Conservation (phyloP, 2,113 vertebrate species). For the Syngnathoides biaculeatus region DNA sequence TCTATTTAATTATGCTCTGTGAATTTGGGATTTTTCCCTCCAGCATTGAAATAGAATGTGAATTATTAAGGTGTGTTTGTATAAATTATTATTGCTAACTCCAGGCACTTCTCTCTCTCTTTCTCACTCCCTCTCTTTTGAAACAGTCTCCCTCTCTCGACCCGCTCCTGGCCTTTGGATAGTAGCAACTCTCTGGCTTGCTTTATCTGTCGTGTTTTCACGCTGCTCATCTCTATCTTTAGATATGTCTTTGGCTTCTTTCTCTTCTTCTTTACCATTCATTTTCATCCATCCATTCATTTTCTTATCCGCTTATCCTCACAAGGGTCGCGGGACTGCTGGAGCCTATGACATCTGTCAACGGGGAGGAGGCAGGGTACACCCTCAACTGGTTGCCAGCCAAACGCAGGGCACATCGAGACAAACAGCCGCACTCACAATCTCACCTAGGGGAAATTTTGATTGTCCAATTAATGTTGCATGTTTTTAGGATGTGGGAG, state of each 20-base stretch:
- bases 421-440: too few species aligned
- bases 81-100: conserved; percentile 86
- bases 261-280: conserved; percentile 32
- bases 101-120: conserved; percentile 76
- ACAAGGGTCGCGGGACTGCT: too few species aligned
- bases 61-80: conserved; percentile 86
- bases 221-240: conserved; percentile 44
- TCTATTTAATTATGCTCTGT: conserved; percentile 85
- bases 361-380: too few species aligned
- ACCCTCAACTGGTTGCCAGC: too few species aligned
- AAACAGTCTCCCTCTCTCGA: conserved; percentile 25
- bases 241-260: conserved; percentile 33
- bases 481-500: too few species aligned
- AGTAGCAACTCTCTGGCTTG: conserved; percentile 57
- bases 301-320: too few species aligned
- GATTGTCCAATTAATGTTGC: too few species aligned
- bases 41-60: conserved; percentile 82
- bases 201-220: neutral
- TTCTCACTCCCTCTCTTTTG: conserved; percentile 30
- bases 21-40: conserved; percentile 84
- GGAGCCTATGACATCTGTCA: too few species aligned
- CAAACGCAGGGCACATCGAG: too few species aligned
- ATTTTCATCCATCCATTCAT: too few species aligned
- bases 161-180: conserved; percentile 67
- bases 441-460: too few species aligned